Base-by-base conservation (phyloP, 2,797 vertebrate genomes). In the Lepilemur septentrionalis region DNA sequence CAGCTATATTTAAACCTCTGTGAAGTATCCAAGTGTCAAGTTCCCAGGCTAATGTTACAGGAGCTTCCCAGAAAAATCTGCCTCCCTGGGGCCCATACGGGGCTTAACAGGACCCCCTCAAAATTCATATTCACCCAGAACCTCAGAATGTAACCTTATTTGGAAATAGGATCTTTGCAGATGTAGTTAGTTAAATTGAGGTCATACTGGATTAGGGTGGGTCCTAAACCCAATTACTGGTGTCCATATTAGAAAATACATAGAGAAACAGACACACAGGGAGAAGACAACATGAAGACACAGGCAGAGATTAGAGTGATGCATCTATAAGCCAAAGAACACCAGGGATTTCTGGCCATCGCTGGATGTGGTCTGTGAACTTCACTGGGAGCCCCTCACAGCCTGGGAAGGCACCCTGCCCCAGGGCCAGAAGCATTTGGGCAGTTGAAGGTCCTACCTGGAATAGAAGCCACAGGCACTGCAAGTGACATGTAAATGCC, bases 151-250 rank as follows among this genome's bases (percentile, higher is more conserved):
- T 87, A 30, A 75, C 28, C 18, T 48, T 43, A 35, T 75, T 91
- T 63, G 32, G 63, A 89, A 95, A 83, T 35, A 52, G 23, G 4
- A 18, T n/a, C 61, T 90, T 79, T 28, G n/a, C 48, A 55, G 57
- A 73, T 50, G 14, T 35, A 67, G 46, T 35, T 35, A 46, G 85
- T 52, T 69, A 86, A 81, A 28, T 63, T 35, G 75, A 65, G n/a
- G 35, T 61, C 48, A 8, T 46, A 9, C 23, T 52, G 59, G 75
- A 9, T 87, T 67, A 43, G 50, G n/a, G 18, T 93, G 82, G 88
- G 18, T 50, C 75, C 57, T 52, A 52, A 67, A 52, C 35, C 72
- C 13, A 41, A 9, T 85, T 50, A 8, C 23, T 11, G 12, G 11
- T 38, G 18, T 50, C 35, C 20, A 63, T 35, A 13, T 48, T 28